A percentile compares a stretch with the other conserved stretches of the same genome.
These are phyloP conservation scores for Saccostrea cuccullata DNA, from an alignment of 1,140 invertebrate species.

Conservation along the genomic window DNA sequence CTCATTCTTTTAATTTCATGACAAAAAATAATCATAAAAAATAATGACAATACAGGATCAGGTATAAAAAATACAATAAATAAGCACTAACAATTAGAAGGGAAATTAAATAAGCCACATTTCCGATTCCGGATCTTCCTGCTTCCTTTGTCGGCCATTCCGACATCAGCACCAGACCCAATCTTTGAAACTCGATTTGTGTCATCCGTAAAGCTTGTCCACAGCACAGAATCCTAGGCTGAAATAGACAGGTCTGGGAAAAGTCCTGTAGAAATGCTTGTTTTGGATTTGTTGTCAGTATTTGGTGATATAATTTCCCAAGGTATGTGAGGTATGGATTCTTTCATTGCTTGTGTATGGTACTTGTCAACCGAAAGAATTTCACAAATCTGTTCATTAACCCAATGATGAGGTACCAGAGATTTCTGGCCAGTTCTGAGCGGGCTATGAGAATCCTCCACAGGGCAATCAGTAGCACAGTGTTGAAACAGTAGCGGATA, in stretches of 20 bases:
- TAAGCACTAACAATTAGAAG: no score
- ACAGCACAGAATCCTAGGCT: background rate
- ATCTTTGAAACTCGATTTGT: background rate
- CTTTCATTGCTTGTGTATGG: slow-evolving; percentile 58
- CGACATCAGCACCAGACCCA: background rate
- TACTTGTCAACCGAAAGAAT: slow-evolving; percentile 77
- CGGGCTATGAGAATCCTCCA: slow-evolving; percentile 78
- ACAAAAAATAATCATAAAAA: no score
- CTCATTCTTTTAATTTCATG: no score
- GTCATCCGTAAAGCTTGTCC: background rate
- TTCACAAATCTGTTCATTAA: slow-evolving; percentile 79
- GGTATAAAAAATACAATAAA: no score
- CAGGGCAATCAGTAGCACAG: slow-evolving; percentile 71
- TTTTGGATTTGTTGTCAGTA: background rate
- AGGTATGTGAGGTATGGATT: background rate
- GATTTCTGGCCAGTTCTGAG: slow-evolving; percentile 76
- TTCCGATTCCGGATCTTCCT: background rate
- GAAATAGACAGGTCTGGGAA: background rate
- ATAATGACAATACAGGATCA: no score
- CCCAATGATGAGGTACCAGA: slow-evolving; percentile 78
- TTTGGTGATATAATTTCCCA: background rate
- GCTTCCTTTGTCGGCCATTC: background rate
- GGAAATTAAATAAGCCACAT: no score
- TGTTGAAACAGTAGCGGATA: slow-evolving; percentile 78
- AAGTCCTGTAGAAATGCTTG: background rate